These are phyloP conservation scores for Drosophila limbata DNA, from an alignment of 2,888 invertebrate genomes.

Conservation along the genomic window DNA sequence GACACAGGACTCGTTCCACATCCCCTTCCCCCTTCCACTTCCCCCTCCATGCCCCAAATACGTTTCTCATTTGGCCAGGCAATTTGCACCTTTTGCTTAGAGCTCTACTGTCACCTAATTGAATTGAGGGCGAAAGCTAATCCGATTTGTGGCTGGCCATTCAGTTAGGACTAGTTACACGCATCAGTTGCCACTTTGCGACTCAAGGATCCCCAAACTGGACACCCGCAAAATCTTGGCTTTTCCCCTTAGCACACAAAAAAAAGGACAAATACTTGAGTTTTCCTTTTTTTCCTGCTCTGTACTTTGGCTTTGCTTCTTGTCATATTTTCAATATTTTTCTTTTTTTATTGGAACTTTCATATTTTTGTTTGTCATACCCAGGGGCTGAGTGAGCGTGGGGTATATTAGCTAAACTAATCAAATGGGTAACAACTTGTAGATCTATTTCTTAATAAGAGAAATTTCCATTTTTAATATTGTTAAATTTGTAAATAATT, in stretches of 20 bases:
- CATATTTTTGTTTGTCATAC: slow-evolving; percentile 42
- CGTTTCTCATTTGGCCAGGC: slow-evolving; percentile 28
- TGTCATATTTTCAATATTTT: slow-evolving; percentile 62
- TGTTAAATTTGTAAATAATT: background rate
- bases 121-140: slow-evolving; percentile 82
- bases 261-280: slow-evolving; percentile 66
- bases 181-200: slow-evolving; percentile 66
- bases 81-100: slow-evolving; percentile 56
- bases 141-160: slow-evolving; percentile 83
- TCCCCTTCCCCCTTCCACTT: background rate
- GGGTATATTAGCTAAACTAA: slow-evolving; percentile 14
- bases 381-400: background rate
- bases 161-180: slow-evolving; percentile 81
- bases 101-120: slow-evolving; percentile 73
- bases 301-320: slow-evolving; percentile 42
- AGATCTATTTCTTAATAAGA: background rate
- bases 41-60: slow-evolving; percentile 5
- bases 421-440: background rate
- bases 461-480: too few relatives aligned
- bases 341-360: slow-evolving; percentile 44
- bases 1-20: background rate
- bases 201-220: slow-evolving; percentile 47
- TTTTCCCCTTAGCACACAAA: slow-evolving; percentile 31
- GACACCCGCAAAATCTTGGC: slow-evolving; percentile 75
- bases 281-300: slow-evolving; percentile 31